Conservation (phyloP, 2,797 vertebrate species). For the Galago senegalensis region DNA sequence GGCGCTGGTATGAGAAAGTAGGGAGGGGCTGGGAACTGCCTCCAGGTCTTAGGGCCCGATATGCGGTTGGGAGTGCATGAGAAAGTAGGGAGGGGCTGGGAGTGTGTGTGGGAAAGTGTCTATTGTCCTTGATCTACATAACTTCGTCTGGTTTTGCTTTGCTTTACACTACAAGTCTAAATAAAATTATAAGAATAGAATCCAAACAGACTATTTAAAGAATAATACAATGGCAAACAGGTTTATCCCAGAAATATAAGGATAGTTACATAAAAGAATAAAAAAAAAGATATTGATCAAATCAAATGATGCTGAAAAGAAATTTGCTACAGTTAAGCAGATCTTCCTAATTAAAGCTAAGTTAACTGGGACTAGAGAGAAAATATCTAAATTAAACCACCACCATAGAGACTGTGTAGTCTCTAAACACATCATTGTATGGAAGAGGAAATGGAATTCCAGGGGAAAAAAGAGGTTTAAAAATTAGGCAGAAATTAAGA, state of each 20-base stretch:
- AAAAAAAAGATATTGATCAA: background rate
- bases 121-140: no score
- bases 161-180: background rate
- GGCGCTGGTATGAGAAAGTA: no score
- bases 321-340: background rate
- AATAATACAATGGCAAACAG: background rate
- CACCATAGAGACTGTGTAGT: background rate
- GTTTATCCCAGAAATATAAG: background rate
- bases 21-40: no score
- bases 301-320: background rate
- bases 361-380: background rate
- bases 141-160: no score
- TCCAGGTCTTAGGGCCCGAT: no score
- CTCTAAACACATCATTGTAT: background rate
- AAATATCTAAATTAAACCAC: background rate
- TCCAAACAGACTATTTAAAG: background rate
- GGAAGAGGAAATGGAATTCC: background rate
- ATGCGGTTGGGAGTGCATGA: no score
- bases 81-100: no score
- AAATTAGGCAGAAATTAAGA: background rate
- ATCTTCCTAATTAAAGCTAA: conserved; percentile 6
- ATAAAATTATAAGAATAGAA: background rate
- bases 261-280: background rate
- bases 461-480: background rate
- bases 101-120: no score